Evolutionary conservation across 2,797 vertebrate species (phyloP), one percentile per base, ranked within the genome.

Genomic region (Fratercula arctica): DNA sequence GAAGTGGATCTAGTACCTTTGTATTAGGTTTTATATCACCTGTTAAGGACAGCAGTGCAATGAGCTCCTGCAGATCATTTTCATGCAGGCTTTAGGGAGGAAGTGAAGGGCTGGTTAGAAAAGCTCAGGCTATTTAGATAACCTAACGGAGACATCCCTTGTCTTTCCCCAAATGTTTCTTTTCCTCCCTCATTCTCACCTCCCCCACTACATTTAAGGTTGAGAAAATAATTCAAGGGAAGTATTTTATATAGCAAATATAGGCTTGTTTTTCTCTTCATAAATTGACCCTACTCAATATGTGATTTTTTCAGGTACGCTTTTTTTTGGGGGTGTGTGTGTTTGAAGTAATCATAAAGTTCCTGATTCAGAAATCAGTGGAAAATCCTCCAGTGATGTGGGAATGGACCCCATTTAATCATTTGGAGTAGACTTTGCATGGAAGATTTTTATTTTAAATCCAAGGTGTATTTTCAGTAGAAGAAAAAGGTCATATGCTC

Each of bases 211-310:
- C 37, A 43, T 85, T 78, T 59, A 68, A 90, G 39, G 43, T 66
- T 53, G 66, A 87, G 74, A 90, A 96, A 93, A 85, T 79, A 96
- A 94, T 86, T 69, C 10, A 48, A 69, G n/a, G 29, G 16, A 76
- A 84, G 85, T 94, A 90, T 81, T 93, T 95, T 93, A 87, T 75
- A 16, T 93, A 91, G 87, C 66, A 72, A 69, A 83, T 18, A 20
- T 68, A 45, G 84, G 63, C 75, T 95, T 51, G 37, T 69, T 93
- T 95, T 89, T 74, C 24, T 90, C 21, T 80, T 81, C 68, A 74
- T 74, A 87, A 81, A 78, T 84, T 85, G 51, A 21, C 68, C 35
- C 31, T 66, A 35, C 35, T 89, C 35, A 69, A 5, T 60, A 53
- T 37, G 31, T 41, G 17, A 18, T 66, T 90, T 90, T 88, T 13